Evolutionary conservation across 2,113 vertebrate species (phyloP), one percentile per base, ranked within the genome.

Genomic region (Sisor rabdophorus): DNA sequence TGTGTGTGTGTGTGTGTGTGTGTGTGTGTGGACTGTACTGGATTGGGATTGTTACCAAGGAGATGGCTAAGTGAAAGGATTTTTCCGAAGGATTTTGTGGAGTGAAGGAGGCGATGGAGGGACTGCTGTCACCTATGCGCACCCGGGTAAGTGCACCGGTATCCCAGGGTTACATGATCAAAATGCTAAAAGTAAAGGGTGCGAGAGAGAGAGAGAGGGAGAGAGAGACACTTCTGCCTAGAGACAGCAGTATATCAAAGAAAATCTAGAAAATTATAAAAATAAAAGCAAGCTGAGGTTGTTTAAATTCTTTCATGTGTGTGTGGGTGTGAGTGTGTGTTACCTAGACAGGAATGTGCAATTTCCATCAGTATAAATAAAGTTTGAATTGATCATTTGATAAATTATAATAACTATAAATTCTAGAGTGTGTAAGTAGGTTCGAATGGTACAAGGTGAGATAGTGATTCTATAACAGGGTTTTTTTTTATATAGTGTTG

Each of bases 41-140:
- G 70, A 79, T 64, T 81, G 82, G 79, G 74, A 76, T 56, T 60
- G 69, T 77, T 81, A 73, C 79, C 58, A 74, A 60, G 63, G 77
- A 56, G 44, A 81, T 81, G 77, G 36, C 63, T 3, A n/a, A 69
- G 73, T 81, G 53, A 84, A 69, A 71, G 77, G 77, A 70, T 67
- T 67, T 26, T 50, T 40, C 16, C 73, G 64, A 48, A 73, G 70
- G 40, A 30, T 74, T 55, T 61, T 56, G 76, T 48, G 76, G 82
- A 79, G 76, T 58, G 69, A 73, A 81, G 22, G 72, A 82, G 78
- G 86, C 81, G 81, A 92, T 92, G 91, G 91, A 92, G 84, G 91
- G 91, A 85, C 89, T 91, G 65, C 88, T 92, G 80, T 91, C 91
- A 85, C 90, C 90, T 64, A 91, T 91, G 90, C 90, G 90, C 77